Evolutionary conservation across 2,113 vertebrate species (phyloP), one percentile per base, ranked within the genome.

Genomic region (Salminus brasiliensis): DNA sequence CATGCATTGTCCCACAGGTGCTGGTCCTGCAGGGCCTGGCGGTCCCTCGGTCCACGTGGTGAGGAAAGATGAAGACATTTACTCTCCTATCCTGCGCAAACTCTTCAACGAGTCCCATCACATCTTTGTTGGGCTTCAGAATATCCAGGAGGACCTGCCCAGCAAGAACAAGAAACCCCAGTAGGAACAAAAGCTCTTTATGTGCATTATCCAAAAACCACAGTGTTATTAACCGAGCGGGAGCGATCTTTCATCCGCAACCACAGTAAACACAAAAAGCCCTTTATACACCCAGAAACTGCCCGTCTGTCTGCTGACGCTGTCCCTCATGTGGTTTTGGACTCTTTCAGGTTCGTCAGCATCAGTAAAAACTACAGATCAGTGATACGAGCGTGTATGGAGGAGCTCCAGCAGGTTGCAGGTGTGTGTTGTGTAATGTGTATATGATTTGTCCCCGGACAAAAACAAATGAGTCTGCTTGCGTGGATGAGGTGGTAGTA

Each of bases 301-400:
- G 43, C 21, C 21, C 8, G 1, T 10, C 25, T 29, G 13, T 9
- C 7, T 47, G 41, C 39, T 71, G 16, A 27, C 21, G 21, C 7
- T 10, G 21, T 41, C 52, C 34, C 52, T 57, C 1, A 57, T 57
- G 32, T 7, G 8, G 6, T 36, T 5, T 70, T 62, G 12, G n/a
- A n/a, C 23, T 18, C 65, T 34, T 82, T 52, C 86, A 99, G 97
- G 18, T 95, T 98, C 87, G 94, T 98, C 87, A 95, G 94, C 89
- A 95, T 98, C 78, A 99, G 98, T 89, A 99, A 97, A 90, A 97
- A 96, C 91, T 99, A 99, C 85, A 93, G 98, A 3, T 99, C 98
- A 0, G 96, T 98, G 69, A 95, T 98, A 36, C 90, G 96, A 86
- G 98, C 98, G 1, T 98, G 96, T 74, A 97, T 98, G 94, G 96